These are phyloP conservation scores for Masticophis lateralis DNA, from an alignment of 2,797 vertebrate species.

Conservation along the genomic window DNA sequence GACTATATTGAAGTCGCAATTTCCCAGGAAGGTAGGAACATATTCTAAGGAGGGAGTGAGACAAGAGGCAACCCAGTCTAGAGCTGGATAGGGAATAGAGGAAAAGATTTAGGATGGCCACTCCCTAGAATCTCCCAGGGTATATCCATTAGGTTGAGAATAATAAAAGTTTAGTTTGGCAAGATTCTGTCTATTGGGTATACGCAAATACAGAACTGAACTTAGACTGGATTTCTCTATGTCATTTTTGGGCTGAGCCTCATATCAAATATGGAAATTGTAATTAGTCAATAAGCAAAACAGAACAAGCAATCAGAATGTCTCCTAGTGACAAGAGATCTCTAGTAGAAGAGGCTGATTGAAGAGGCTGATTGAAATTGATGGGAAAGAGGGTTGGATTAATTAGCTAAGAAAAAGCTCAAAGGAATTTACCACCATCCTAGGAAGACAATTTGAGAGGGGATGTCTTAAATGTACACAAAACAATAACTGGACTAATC, in stretches of 20 bases:
- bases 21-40: neutral
- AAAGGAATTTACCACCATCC: neutral
- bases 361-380: neutral
- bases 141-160: neutral
- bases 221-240: neutral
- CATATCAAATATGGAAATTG: slow-evolving; percentile 19
- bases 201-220: neutral
- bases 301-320: neutral
- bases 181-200: neutral
- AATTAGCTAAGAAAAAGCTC: fast-evolving
- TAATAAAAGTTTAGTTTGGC: neutral
- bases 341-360: neutral
- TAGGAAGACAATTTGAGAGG: neutral
- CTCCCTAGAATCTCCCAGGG: neutral
- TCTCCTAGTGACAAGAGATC: no score
- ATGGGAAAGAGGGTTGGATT: neutral
- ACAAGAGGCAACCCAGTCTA: neutral
- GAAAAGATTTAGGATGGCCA: neutral
- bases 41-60: neutral
- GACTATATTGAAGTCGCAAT: neutral
- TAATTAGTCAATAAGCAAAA: slow-evolving; percentile 34
- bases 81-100: neutral
- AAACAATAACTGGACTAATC: neutral
- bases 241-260: neutral
- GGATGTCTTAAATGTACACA: neutral